Percentiles rank a stretch among this genome's conserved stretches.
Evolutionary conservation across 2,888 invertebrate genomes (phyloP).

Genomic region (Synanthedon tipuliformis): DNA sequence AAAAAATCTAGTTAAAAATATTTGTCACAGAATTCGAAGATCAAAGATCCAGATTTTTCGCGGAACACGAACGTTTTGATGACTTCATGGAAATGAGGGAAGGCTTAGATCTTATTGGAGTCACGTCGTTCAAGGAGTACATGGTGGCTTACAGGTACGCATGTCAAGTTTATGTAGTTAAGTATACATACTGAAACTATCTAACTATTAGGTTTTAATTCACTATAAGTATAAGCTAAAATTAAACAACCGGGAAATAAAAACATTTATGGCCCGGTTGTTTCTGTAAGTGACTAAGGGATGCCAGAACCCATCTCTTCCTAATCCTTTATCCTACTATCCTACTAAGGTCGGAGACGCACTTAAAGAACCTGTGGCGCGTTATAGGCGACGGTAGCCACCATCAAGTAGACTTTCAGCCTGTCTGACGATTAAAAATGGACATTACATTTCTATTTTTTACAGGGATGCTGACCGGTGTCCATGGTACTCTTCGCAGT

Average conservation of each 20-base stretch:
- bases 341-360: too few relatives aligned
- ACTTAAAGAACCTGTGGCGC: too few relatives aligned
- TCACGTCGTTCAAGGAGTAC: constrained; percentile 68
- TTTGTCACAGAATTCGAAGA: constrained; percentile 79
- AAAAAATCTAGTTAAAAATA: not conserved
- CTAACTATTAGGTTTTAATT: not conserved
- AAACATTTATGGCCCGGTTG: too few relatives aligned
- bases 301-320: too few relatives aligned
- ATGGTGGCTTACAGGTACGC: constrained; percentile 65
- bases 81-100: constrained; percentile 89
- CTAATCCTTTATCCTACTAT: too few relatives aligned
- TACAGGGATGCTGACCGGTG: constrained; percentile 59
- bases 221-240: too few relatives aligned
- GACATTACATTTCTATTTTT: constrained; percentile 7
- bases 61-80: constrained; percentile 82
- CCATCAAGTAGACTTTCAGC: too few relatives aligned
- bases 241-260: too few relatives aligned
- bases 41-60: constrained; percentile 81
- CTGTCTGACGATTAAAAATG: not conserved
- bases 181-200: too few relatives aligned
- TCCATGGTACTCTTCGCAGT: constrained; percentile 77
- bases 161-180: too few relatives aligned
- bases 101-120: constrained; percentile 79
- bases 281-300: too few relatives aligned
- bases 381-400: too few relatives aligned